Evolutionary conservation across 2,113 vertebrate species (phyloP), one percentile per base, ranked within the genome.

Genomic region (Misgurnus anguillicaudatus): DNA sequence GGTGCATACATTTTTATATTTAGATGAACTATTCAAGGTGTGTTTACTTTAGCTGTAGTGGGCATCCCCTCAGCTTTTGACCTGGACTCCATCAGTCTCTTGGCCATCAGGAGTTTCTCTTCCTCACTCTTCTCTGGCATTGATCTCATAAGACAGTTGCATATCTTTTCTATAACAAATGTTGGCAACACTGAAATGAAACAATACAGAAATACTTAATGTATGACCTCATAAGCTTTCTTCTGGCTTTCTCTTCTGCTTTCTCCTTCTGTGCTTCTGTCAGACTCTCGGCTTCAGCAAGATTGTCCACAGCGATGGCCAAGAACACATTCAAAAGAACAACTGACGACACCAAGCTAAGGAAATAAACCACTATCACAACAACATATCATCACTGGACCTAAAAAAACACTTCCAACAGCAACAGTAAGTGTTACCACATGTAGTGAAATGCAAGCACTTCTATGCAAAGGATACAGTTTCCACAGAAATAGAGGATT

Each of bases 291-390:
- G 98, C 98, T 81, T 99, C 97, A 0, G 96, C 94, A 79, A 99
- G 91, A 90, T 99, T 99, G 89, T 99, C 97, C 0, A 99, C 98
- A 0, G 98, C 98, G 0, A 99, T 99, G 86, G 98, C 98, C 92
- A 99, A 89, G 90, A 99, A 99, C 63, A 99, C 98, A 5, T 98
- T 99, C 70, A 99, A 94, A 57, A 99, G 94, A 90, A 99, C 98
- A 38, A 98, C 98, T 99, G 87, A 9, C 3, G n/a, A 9, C 2
- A 2, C 0, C 45, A 3, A 0, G 84, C 88, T 97, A 86, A 97
- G 95, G 93, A 85, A 92, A 87, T 79, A 11, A 60, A 68, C 31
- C 75, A 62, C 36, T 19, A 10, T 73, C 45, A 31, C 31, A n/a
- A 47, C 74, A 70, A 19, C 14, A 51, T 19, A 64, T 10, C 24